A percentile compares a stretch with the other conserved stretches of the same genome.
phyloP scores from a whole-genome alignment of 2,113 vertebrate species.

The Syngnathoides biaculeatus region DNA sequence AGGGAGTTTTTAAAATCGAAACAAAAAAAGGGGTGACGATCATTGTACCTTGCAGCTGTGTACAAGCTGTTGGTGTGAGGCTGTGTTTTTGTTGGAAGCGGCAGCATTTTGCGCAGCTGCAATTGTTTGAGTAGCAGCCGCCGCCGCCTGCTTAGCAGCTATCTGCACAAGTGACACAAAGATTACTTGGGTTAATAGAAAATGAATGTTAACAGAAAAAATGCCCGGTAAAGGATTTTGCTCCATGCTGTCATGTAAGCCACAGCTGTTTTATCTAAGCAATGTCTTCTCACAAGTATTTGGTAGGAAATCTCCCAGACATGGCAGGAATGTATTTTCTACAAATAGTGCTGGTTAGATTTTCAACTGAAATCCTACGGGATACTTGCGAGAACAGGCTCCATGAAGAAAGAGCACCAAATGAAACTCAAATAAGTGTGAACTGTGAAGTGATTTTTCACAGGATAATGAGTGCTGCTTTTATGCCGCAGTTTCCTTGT shows the following conservation, averaged over 20 bases:
- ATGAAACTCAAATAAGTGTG: neutral
- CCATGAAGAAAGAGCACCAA: neutral
- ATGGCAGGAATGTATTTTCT: neutral
- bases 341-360: neutral
- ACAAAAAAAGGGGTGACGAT: neutral
- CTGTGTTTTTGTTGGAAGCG: conserved; percentile 90
- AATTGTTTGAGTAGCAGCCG: conserved; percentile 95
- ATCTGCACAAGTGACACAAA: conserved; percentile 71
- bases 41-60: conserved; percentile 94
- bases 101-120: conserved; percentile 97
- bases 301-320: neutral
- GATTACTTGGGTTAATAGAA: conserved; percentile 18
- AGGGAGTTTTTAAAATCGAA: neutral
- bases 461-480: neutral
- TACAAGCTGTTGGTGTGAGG: conserved; percentile 93
- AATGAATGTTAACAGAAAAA: conserved; percentile 18
- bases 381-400: neutral
- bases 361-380: neutral
- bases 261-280: neutral
- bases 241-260: conserved; percentile 4
- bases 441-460: neutral
- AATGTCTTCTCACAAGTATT: neutral
- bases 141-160: conserved; percentile 95
- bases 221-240: conserved; percentile 11
- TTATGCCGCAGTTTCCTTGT: neutral